Conservation (phyloP, 2,888 invertebrate species). For the Drosophila infuscata region DNA sequence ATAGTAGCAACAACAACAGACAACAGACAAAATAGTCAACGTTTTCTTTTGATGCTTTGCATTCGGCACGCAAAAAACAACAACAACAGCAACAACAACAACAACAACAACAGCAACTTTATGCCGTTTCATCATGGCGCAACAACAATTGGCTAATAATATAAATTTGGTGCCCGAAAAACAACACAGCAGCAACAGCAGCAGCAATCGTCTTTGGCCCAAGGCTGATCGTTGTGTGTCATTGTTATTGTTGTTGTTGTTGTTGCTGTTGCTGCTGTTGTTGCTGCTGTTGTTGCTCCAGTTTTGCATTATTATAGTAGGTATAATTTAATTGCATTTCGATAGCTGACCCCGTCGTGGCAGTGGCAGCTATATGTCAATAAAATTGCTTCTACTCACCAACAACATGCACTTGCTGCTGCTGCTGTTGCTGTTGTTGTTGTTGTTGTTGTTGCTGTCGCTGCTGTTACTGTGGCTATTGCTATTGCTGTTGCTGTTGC, state of each 20-base stretch:
- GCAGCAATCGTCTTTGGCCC: constrained; percentile 51
- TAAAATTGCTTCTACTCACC: constrained; percentile 49
- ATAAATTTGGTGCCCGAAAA: constrained; percentile 69
- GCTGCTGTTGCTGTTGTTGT: constrained; percentile 10
- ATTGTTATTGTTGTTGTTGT: not conserved
- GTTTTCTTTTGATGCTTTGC: constrained; percentile 71
- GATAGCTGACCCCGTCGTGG: constrained; percentile 73
- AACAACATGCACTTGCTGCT: constrained; percentile 60
- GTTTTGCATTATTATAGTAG: constrained; percentile 52
- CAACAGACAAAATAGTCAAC: constrained; percentile 62
- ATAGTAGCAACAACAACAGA: constrained; percentile 5
- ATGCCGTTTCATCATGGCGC: constrained; percentile 64
- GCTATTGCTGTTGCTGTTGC: constrained; percentile 44
- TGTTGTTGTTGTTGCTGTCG: constrained; percentile 11
- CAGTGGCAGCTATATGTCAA: constrained; percentile 78
- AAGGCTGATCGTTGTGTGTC: constrained; percentile 37
- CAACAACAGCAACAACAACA: constrained; percentile 40
- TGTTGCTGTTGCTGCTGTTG: constrained; percentile 11
- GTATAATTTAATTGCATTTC: constrained; percentile 77
- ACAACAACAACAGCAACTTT: constrained; percentile 46
- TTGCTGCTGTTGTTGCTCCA: constrained; percentile 47
- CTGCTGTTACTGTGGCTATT: constrained; percentile 14
- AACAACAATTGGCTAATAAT: constrained; percentile 76
- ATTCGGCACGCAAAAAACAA: constrained; percentile 72
- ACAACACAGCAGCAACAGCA: constrained; percentile 25